Evolutionary conservation across 2,888 invertebrate genomes (phyloP).

Genomic region (Ectemnius continuus): DNA sequence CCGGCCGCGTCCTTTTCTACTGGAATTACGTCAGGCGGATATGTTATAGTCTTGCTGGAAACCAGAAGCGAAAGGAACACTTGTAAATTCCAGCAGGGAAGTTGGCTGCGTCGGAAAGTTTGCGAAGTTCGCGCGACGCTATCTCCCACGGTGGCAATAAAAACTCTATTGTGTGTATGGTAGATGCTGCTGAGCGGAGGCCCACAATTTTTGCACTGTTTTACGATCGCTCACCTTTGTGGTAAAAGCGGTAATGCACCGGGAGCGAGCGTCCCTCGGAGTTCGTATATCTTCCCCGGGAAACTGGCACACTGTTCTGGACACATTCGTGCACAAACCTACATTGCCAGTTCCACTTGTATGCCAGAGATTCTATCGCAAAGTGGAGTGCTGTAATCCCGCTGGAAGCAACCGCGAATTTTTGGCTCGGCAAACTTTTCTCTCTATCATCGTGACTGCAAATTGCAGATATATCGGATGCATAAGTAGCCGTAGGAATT

Average conservation of each 20-base stretch:
- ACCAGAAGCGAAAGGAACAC: too few species aligned
- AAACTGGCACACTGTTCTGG: constrained; percentile 5
- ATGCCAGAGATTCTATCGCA: background rate
- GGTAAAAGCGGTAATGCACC: constrained; percentile 7
- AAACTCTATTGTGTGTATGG: background rate
- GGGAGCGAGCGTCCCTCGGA: background rate
- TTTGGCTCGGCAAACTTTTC: background rate
- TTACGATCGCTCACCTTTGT: constrained; percentile 24
- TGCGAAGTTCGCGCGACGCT: background rate
- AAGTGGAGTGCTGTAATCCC: background rate
- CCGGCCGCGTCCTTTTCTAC: too few species aligned
- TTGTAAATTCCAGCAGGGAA: too few species aligned
- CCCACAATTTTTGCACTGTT: constrained; percentile 2
- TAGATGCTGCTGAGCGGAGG: background rate
- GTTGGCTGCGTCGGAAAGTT: background rate
- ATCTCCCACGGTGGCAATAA: background rate
- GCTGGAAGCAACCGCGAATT: background rate
- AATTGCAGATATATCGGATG: background rate
- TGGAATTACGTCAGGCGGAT: too few species aligned
- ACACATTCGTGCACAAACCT: background rate
- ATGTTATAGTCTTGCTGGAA: too few species aligned
- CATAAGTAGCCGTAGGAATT: background rate
- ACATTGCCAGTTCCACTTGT: background rate
- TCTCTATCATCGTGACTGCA: background rate
- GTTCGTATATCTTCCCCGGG: constrained; percentile 15